phyloP scores from a whole-genome alignment of 1,140 invertebrate species.

The Euwallacea similis region DNA sequence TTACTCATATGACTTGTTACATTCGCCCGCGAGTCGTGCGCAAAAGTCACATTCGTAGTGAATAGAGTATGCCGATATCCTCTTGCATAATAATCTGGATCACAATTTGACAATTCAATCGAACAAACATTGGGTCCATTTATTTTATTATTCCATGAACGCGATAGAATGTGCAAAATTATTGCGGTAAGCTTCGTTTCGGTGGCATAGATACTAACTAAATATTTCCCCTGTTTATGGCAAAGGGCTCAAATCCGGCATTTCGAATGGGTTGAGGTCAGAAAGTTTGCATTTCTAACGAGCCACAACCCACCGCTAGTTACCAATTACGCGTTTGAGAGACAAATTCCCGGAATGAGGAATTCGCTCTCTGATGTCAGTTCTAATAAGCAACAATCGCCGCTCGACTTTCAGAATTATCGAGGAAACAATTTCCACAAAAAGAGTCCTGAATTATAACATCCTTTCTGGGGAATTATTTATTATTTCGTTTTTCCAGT shows the following conservation, averaged over 20 bases:
- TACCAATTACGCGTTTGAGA: constrained; percentile 16
- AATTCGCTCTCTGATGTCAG: not conserved
- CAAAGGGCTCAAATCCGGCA: constrained; percentile 16
- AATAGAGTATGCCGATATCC: too few relatives aligned
- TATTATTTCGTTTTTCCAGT: constrained; percentile 20
- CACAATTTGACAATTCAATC: too few relatives aligned
- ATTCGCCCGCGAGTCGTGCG: too few relatives aligned
- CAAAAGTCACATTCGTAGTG: too few relatives aligned
- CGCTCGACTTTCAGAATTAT: not conserved
- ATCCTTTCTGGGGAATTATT: constrained; percentile 11
- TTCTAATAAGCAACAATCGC: not conserved
- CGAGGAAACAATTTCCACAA: not conserved
- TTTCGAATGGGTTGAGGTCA: constrained; percentile 12
- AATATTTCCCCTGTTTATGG: constrained; percentile 19
- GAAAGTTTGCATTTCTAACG: constrained; percentile 20
- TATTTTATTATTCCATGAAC: too few relatives aligned
- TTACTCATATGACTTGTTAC: too few relatives aligned
- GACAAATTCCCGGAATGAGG: constrained; percentile 1
- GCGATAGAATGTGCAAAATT: constrained; percentile 1
- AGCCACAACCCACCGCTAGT: constrained; percentile 4
- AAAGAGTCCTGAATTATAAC: constrained; percentile 4
- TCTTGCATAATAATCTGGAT: too few relatives aligned
- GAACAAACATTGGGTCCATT: too few relatives aligned
- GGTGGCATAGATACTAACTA: constrained; percentile 1
- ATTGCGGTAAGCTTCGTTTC: constrained; percentile 4